Base-by-base conservation (phyloP, 2,113 vertebrate genomes). In the Nesogale talazaci region DNA sequence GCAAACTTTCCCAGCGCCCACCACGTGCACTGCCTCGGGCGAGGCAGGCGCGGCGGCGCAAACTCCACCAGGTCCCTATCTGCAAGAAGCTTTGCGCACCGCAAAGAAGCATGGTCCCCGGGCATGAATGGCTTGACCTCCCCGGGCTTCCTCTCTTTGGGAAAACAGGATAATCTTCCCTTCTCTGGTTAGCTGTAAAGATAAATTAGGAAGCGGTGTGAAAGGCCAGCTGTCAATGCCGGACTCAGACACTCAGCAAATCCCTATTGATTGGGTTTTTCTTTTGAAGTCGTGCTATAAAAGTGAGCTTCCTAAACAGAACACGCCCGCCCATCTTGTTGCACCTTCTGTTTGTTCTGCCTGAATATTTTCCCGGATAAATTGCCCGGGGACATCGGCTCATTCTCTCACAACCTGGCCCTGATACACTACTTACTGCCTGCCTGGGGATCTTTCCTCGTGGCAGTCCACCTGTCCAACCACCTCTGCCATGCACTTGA, bases 71-170 rank as follows among this genome's bases (percentile, higher is more conserved):
- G 46, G 31, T 7, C 46, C 38, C 36, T n/a, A 34, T 67, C 81
- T 82, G 78, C n/a, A 36, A 86, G 75, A 93, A 72, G 36, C 40
- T 92, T 87, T 95, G 8, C 59, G 86, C 70, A 86, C 77, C 77
- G 80, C 27, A 94, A 65, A 86, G 38, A 34, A 27, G 31, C 61
- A 72, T 69, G 65, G n/a, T 16, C 70, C 52, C 46, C 0, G 25
- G 36, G 19, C 84, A 79, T 85, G 89, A 80, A 72, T 74, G 93
- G 23, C 70, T 77, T 56, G 77, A 56, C n/a, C 31, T 92, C 93
- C 81, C n/a, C 29, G 75, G 93, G 25, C 78, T 46, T 85, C 29
- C 31, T 0, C 63, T 90, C 56, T 85, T 91, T 14, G 46, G 36
- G 86, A 65, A 84, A 89, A 87, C 29, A 34, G 36, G 36, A 76